Evolutionary conservation across 2,888 invertebrate genomes (phyloP).

Genomic region (Pandemis cinnamomeana): DNA sequence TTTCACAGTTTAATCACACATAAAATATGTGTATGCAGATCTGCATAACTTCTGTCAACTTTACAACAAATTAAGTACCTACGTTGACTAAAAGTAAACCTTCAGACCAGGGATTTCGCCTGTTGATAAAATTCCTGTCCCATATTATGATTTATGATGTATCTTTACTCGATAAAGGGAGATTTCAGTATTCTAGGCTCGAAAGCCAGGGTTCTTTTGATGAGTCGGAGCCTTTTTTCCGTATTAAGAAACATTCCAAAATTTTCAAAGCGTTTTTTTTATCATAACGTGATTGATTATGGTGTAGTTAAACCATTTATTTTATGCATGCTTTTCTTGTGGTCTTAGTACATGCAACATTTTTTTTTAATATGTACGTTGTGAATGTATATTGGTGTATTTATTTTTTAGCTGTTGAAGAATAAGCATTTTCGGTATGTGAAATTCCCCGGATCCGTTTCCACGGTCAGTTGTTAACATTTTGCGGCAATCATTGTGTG

Average conservation of each 20-base stretch:
- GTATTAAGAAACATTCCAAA: neutral
- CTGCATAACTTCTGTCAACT: no score
- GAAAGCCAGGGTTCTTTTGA: no score
- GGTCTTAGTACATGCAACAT: slow-evolving; percentile 42
- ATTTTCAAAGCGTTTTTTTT: neutral
- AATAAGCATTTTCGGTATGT: slow-evolving; percentile 85
- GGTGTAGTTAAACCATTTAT: slow-evolving; percentile 8
- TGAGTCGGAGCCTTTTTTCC: no score
- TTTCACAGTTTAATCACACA: neutral
- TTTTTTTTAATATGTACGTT: slow-evolving; percentile 52
- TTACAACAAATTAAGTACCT: no score
- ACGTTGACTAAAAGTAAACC: no score
- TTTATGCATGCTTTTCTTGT: slow-evolving; percentile 42
- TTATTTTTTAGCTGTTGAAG: slow-evolving; percentile 84
- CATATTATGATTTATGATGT: no score
- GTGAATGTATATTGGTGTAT: slow-evolving; percentile 83
- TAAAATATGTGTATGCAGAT: no score
- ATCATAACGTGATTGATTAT: neutral
- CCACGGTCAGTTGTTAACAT: slow-evolving; percentile 80
- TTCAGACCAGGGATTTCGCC: no score
- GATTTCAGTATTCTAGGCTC: no score
- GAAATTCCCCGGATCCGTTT: slow-evolving; percentile 82
- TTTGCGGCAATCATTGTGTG: slow-evolving; percentile 72
- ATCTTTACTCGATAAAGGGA: no score
- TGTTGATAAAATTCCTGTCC: no score